These are phyloP conservation scores for Dasyurus viverrinus DNA, from an alignment of 2,113 vertebrate species.

Conservation along the genomic window DNA sequence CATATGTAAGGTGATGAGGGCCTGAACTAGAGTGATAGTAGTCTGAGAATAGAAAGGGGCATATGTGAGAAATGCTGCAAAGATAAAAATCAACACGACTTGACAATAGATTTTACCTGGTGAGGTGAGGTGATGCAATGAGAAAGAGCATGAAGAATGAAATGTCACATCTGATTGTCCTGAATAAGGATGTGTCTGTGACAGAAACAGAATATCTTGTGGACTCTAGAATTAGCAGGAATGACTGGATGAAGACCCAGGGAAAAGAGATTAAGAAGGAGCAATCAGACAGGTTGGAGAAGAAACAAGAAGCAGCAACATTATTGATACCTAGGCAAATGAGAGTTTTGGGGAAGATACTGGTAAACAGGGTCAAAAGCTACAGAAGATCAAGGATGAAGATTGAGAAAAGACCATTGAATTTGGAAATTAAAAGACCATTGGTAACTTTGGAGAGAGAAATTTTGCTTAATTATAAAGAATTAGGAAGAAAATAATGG, in stretches of 20 bases:
- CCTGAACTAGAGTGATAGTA: not conserved
- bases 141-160: not conserved
- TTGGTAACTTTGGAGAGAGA: not conserved
- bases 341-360: too few species aligned
- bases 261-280: not conserved
- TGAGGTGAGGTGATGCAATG: not conserved
- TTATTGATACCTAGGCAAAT: too few species aligned
- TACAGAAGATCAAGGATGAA: too few species aligned
- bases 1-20: not conserved
- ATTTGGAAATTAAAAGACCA: not conserved
- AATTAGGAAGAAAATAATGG: not conserved
- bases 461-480: not conserved
- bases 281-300: not conserved
- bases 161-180: not conserved
- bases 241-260: not conserved
- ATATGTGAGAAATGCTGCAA: not conserved
- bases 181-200: not conserved
- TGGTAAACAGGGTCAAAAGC: too few species aligned
- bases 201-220: too few species aligned
- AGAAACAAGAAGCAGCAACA: too few species aligned
- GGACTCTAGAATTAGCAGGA: not conserved
- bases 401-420: too few species aligned
- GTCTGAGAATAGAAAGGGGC: not conserved
- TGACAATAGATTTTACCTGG: not conserved
- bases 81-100: not conserved